These are phyloP conservation scores for Microchrysa polita DNA, from an alignment of 2,888 invertebrate species.

Conservation along the genomic window DNA sequence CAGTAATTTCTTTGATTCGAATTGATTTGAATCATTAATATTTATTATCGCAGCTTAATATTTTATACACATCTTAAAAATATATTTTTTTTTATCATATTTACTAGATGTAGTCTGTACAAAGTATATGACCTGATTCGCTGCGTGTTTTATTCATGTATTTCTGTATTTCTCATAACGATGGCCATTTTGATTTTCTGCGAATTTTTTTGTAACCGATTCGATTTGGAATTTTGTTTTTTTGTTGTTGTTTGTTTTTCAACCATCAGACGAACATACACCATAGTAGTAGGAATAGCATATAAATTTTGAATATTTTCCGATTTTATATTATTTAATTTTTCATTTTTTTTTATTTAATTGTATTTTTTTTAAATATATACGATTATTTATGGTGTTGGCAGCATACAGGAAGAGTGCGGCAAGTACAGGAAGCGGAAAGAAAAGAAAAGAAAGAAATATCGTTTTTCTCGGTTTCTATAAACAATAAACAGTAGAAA, in stretches of 20 bases:
- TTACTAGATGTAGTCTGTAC: constrained; percentile 47
- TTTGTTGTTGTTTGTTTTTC: constrained; percentile 6
- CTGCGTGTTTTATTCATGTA: constrained; percentile 52
- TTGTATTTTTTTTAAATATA: constrained; percentile 31
- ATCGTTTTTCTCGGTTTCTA: constrained; percentile 11
- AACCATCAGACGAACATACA: constrained; percentile 40
- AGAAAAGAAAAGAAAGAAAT: constrained; percentile 45
- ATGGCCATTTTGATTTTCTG: constrained; percentile 54
- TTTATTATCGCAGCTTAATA: constrained; percentile 39
- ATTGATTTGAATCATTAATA: constrained; percentile 13
- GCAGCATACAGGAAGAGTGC: constrained; percentile 51
- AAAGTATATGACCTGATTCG: constrained; percentile 52
- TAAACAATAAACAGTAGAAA: constrained; percentile 32
- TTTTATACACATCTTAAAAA: constrained; percentile 6
- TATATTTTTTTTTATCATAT: neutral
- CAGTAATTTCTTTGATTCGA: constrained; percentile 2
- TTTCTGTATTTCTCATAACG: constrained; percentile 54
- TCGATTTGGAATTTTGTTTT: constrained; percentile 22
- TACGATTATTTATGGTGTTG: constrained; percentile 44
- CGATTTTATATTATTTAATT: constrained; percentile 15
- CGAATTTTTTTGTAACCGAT: constrained; percentile 34
- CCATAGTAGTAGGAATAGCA: constrained; percentile 41
- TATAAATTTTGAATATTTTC: neutral
- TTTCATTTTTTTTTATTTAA: constrained; percentile 18
- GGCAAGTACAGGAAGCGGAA: constrained; percentile 49